Evolutionary conservation across 2,113 vertebrate genomes (phyloP).

Genomic region (Girardinichthys multiradiatus): DNA sequence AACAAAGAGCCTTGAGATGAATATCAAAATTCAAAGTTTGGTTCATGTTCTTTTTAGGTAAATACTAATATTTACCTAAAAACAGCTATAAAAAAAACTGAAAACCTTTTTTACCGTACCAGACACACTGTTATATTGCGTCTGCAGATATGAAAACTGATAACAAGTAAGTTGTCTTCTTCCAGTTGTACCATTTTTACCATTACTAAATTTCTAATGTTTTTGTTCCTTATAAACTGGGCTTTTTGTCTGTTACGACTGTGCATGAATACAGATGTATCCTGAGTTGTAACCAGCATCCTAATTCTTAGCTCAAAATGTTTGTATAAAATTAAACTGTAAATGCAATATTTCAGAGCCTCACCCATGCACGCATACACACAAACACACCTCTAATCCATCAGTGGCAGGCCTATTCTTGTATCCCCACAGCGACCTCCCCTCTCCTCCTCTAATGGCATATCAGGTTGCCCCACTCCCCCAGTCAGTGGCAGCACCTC

Average conservation of each 20-base stretch:
- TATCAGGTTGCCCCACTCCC: constrained; percentile 79
- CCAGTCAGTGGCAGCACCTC: constrained; percentile 67
- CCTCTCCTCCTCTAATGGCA: constrained; percentile 74
- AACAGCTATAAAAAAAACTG: too few relatives aligned
- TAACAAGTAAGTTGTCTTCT: too few relatives aligned
- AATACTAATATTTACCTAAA: too few relatives aligned
- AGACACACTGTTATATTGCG: too few relatives aligned
- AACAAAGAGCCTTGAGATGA: too few relatives aligned
- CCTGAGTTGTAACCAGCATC: neutral
- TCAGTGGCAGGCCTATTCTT: constrained; percentile 60
- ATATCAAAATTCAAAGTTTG: too few relatives aligned
- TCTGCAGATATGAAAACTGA: too few relatives aligned
- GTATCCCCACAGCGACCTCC: constrained; percentile 53
- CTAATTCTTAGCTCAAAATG: constrained; percentile 9
- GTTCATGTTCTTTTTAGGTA: too few relatives aligned
- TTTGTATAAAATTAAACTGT: constrained; percentile 29
- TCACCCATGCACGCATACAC: constrained; percentile 7
- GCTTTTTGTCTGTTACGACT: neutral
- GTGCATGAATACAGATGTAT: neutral
- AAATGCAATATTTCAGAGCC: constrained; percentile 10
- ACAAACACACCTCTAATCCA: constrained; percentile 58
- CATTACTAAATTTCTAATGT: too few relatives aligned
- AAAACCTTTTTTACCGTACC: too few relatives aligned
- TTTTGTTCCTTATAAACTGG: neutral
- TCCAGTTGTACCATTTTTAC: too few relatives aligned